Evolutionary conservation across 2,113 vertebrate genomes (phyloP).

Genomic region (Microcebus griseorufus): DNA sequence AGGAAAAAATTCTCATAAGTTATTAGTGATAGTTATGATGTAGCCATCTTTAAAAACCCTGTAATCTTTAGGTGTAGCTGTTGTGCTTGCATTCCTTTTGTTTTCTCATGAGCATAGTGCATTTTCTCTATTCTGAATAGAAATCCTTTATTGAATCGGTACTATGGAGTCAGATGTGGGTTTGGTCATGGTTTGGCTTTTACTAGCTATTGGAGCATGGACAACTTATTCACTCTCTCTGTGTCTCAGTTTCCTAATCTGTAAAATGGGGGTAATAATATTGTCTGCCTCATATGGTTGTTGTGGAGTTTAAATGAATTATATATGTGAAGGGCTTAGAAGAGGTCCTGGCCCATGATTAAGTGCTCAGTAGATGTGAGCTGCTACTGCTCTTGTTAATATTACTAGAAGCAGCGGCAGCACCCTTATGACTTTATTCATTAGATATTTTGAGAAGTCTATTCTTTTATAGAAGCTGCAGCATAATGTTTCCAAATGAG

Average conservation of each 20-base stretch:
- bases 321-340: not conserved
- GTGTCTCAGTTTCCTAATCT: not conserved
- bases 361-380: not conserved
- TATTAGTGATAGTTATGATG: not conserved
- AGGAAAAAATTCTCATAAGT: not conserved
- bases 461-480: not conserved
- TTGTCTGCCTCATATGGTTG: not conserved
- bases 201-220: not conserved
- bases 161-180: not conserved
- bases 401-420: not conserved
- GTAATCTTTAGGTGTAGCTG: not conserved
- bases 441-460: slow-evolving; percentile 18
- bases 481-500: not conserved
- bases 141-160: not conserved
- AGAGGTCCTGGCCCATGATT: not conserved
- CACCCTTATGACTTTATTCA: not conserved
- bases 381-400: not conserved
- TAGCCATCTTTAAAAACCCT: not conserved
- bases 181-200: not conserved
- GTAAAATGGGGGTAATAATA: not conserved
- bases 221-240: not conserved
- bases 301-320: not conserved
- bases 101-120: not conserved
- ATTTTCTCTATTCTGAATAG: not conserved
- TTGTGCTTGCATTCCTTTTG: not conserved